Evolutionary conservation across 2,888 invertebrate genomes (phyloP), one percentile per base, ranked within the genome.

Genomic region (Parelbella ahira): DNA sequence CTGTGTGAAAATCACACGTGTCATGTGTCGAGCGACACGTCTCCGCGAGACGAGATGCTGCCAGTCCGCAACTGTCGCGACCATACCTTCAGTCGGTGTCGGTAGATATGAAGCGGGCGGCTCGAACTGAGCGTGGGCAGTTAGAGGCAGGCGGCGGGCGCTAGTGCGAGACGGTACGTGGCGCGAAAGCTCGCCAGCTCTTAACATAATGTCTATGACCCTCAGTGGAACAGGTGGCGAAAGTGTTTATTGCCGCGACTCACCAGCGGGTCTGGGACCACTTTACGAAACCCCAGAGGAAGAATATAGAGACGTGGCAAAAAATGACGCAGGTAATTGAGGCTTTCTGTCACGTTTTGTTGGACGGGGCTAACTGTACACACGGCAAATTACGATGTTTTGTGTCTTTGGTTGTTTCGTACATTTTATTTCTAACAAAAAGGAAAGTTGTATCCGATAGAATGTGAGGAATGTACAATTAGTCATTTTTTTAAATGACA

Each of bases 261-360:
- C 97, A 97, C 90, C 97, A 98, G 93, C 97, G 97, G 89, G 97
- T 96, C 88, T 98, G 98, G 98, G 98, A 98, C 93, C 98, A 98
- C 93, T 98, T 98, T 93, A 97, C 97, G 89, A 98, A 98, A 91
- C 96, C 97, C 65, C 98, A 98, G 89, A 91, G 98, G 90, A 98
- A 98, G 93, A 97, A 97, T 91, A 96, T 98, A 88, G 97, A 97
- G 89, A 92, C 94, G 78, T 98, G 98, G 98, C 96, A 95, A 90
- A 97, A 96, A 90, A 96, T 97, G 90, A 94, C 96, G 49, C 93
- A 94, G 96, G 98, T 97, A 82, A 59, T 53, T 51, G 41, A 30
- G 37, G 37, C 32, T 32, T 18, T 18, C 13, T 29, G n/a, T 29
- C 4, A 29, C 9, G 6, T 20, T 18, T 15, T 7, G 15, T n/a